A percentile compares a stretch with the other conserved stretches of the same genome.
Conservation (phyloP, 2,113 vertebrate species). For the Vulpes ferrilata region DNA sequence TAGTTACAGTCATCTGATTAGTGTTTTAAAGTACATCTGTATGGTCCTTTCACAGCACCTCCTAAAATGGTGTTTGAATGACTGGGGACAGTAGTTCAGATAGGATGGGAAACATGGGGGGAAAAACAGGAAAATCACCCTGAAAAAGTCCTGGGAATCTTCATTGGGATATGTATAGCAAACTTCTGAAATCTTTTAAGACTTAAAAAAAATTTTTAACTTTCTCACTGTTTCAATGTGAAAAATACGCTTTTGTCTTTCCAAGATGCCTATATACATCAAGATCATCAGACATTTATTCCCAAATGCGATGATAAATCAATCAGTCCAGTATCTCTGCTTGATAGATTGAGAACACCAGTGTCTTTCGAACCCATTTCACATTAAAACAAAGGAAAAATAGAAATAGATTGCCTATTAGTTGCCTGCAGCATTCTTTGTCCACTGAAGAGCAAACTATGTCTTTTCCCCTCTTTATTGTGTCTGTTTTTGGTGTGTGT, state of each 20-base stretch:
- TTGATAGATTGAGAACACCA: constrained; percentile 27
- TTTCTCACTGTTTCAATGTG: background rate
- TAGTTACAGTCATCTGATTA: background rate
- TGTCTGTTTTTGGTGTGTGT: background rate
- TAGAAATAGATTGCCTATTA: background rate
- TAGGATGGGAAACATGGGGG: background rate
- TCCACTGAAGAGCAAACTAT: background rate
- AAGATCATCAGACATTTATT: constrained; percentile 20
- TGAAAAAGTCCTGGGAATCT: background rate
- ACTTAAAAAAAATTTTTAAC: background rate
- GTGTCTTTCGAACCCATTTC: constrained; percentile 45
- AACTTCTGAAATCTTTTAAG: background rate
- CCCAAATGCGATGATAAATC: constrained; percentile 37
- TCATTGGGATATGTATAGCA: background rate
- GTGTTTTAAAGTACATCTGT: background rate
- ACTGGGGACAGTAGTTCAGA: background rate
- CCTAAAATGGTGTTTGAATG: background rate
- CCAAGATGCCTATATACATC: background rate
- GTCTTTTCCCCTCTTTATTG: background rate
- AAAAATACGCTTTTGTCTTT: constrained; percentile 25
- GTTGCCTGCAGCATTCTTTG: background rate
- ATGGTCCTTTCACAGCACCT: background rate
- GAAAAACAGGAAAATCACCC: background rate
- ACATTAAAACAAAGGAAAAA: constrained; percentile 41
- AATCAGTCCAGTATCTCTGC: background rate